Conservation (phyloP, 1,140 invertebrate species). For the Listronotus oregonensis region DNA sequence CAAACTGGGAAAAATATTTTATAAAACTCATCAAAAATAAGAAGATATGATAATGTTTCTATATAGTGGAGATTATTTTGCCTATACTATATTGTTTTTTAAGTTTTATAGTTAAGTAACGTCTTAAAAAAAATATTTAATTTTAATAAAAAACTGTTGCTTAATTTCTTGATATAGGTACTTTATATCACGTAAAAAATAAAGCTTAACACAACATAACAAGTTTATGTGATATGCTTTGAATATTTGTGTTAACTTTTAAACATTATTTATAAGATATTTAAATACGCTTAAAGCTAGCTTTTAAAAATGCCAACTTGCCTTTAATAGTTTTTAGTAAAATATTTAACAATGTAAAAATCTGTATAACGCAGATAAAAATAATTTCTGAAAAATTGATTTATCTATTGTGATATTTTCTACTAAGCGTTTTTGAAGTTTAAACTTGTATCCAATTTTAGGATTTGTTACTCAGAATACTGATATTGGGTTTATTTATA, state of each 20-base stretch:
- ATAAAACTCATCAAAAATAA: no score
- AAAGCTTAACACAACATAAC: slow-evolving; percentile 11
- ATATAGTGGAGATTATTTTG: no score
- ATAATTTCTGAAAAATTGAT: slow-evolving; percentile 20
- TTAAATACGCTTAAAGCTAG: slow-evolving; percentile 23
- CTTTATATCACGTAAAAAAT: slow-evolving; percentile 13
- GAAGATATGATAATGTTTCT: no score
- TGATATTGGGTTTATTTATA: no score
- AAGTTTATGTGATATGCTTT: slow-evolving; percentile 32
- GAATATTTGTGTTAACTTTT: slow-evolving; percentile 11
- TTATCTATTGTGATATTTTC: background rate
- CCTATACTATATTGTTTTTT: no score
- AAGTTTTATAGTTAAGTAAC: no score
- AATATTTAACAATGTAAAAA: slow-evolving; percentile 27
- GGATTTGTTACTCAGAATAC: no score
- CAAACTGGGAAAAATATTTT: no score
- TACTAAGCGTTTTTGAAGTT: slow-evolving; percentile 1
- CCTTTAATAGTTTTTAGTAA: slow-evolving; percentile 13
- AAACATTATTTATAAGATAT: slow-evolving; percentile 25
- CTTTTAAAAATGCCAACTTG: slow-evolving; percentile 25
- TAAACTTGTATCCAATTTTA: background rate
- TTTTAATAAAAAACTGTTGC: no score
- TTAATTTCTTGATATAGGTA: background rate
- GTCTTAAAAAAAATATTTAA: no score
- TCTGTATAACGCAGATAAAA: slow-evolving; percentile 10